Evolutionary conservation across 1,140 invertebrate genomes (phyloP), one percentile per base, ranked within the genome.

Genomic region (Copidosoma floridanum): DNA sequence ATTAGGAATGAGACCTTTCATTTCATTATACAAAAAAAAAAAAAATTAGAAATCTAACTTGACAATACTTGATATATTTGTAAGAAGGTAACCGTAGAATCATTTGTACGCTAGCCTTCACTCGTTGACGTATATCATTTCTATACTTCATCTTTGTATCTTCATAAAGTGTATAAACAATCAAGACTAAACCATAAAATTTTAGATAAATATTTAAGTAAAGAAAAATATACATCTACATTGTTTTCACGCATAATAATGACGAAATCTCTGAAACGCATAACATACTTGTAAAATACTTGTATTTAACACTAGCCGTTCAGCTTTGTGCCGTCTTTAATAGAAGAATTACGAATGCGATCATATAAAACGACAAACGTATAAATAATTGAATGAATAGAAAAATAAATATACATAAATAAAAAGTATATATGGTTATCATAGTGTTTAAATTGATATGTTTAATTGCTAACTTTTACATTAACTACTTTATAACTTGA

Each of bases 311-410:
- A 73, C 63, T 76, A 79, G 72, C 69, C 68, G 69, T 77, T 77
- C 75, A 77, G 74, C 76, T 79, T 79, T 73, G 74, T 76, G 72
- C 74, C 73, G 74, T 78, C 74, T 78, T 65, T 68, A n/a, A 65
- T 74, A 75, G 66, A 73, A 57, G n/a, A 61, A 48, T 75, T 73
- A 76, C 64, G 62, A 69, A 69, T 67, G 65, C 67, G 50, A 67
- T 61, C 64, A 69, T 66, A 57, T n/a, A 50, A 32, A 61, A 52
- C 26, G 53, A 50, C 18, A 63, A 32, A 27, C 56, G 29, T 62
- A 65, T 71, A 68, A 54, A 70, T 71, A 65, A 64, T 66, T 70
- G 65, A 66, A 65, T 60, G 46, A 64, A 64, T 63, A 63, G 60
- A 60, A 57, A 50, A 47, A 60, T 55, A 52, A 52, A 60, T 12